Percentiles rank a stretch among this genome's conserved stretches.
These are phyloP conservation scores for Thymelicus sylvestris DNA, from an alignment of 2,888 invertebrate genomes.

Conservation along the genomic window DNA sequence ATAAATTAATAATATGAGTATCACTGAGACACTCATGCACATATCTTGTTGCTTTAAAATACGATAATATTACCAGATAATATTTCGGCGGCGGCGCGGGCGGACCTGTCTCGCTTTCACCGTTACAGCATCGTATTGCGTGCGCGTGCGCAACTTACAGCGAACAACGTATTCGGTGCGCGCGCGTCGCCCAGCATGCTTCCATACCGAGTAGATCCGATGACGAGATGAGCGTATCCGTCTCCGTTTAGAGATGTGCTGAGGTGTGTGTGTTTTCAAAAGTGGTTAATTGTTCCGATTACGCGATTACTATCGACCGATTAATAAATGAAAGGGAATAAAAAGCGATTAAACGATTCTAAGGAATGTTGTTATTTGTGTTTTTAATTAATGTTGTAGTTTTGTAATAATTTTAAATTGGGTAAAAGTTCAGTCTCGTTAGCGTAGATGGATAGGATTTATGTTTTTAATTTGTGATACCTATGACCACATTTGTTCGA, in stretches of 20 bases:
- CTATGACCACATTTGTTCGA: too few species aligned
- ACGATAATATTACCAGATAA: conserved; percentile 30
- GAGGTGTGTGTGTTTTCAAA: conserved; percentile 37
- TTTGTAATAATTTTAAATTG: too few species aligned
- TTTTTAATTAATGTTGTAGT: too few species aligned
- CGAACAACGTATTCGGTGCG: conserved; percentile 55
- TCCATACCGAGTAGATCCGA: background rate
- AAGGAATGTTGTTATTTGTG: too few species aligned
- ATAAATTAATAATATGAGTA: too few species aligned
- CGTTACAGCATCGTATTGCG: conserved; percentile 77
- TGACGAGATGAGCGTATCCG: conserved; percentile 17
- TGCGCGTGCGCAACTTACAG: conserved; percentile 48
- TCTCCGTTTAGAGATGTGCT: conserved; percentile 23
- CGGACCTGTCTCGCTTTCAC: conserved; percentile 66
- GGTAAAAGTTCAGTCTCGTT: too few species aligned
- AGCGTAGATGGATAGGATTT: too few species aligned
- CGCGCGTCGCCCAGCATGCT: conserved; percentile 49
- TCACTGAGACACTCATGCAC: too few species aligned
- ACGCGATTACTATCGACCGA: too few species aligned
- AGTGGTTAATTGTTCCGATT: conserved; percentile 45
- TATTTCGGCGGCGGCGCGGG: conserved; percentile 47
- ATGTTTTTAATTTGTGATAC: too few species aligned
- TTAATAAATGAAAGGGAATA: too few species aligned
- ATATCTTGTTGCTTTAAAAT: background rate
- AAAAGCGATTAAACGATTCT: too few species aligned